These are phyloP conservation scores for Eumeta japonica DNA, from an alignment of 1,140 invertebrate genomes.

Conservation along the genomic window DNA sequence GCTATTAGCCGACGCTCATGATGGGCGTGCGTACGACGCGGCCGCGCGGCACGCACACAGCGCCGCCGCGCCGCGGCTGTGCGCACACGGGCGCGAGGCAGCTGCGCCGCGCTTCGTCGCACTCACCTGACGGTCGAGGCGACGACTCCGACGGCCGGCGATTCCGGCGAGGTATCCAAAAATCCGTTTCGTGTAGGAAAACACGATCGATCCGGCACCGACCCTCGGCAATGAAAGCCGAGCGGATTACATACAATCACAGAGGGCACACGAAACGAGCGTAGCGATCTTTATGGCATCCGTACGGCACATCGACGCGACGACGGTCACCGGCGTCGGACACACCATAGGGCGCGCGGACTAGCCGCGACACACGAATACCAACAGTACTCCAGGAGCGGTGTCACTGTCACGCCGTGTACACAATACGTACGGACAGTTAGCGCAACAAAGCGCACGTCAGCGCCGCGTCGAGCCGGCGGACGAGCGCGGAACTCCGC, in stretches of 20 bases:
- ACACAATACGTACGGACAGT: too few relatives aligned
- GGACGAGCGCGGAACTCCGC: conserved; percentile 43
- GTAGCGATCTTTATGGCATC: too few relatives aligned
- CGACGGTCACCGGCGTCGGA: too few relatives aligned
- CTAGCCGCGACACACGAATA: too few relatives aligned
- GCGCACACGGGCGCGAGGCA: conserved; percentile 24
- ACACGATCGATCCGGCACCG: conserved; percentile 48
- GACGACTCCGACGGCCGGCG: too few relatives aligned
- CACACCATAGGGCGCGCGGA: too few relatives aligned
- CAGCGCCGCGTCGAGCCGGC: conserved; percentile 49
- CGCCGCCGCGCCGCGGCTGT: conserved; percentile 8
- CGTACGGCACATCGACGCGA: too few relatives aligned
- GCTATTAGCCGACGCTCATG: conserved; percentile 31
- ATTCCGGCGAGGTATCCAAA: too few relatives aligned
- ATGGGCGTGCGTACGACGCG: conserved; percentile 6
- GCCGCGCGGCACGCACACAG: conserved; percentile 10
- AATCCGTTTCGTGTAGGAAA: conserved; percentile 45
- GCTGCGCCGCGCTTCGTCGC: conserved; percentile 49
- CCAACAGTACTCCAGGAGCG: too few relatives aligned
- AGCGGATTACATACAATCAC: conserved; percentile 54
- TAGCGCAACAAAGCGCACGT: conserved; percentile 37
- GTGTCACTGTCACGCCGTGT: too few relatives aligned
- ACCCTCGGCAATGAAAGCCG: conserved; percentile 48
- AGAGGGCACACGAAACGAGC: too few relatives aligned
- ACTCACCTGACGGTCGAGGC: too few relatives aligned